Evolutionary conservation across 2,797 vertebrate species (phyloP), one percentile per base, ranked within the genome.

Genomic region (Oreochromis mossambicus): DNA sequence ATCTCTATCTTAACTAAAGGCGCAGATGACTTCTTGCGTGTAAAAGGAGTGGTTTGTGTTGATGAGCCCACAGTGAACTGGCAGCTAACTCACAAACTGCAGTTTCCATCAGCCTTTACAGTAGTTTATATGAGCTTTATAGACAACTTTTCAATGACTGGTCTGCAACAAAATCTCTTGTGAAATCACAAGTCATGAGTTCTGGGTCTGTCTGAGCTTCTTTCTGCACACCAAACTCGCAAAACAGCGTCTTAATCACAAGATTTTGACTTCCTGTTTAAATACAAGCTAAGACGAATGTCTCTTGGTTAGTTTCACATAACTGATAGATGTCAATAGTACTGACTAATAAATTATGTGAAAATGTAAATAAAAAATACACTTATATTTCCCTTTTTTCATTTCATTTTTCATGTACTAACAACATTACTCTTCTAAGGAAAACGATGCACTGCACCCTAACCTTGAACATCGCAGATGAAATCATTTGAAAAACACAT

Each of bases 171-270:
- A 70, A 5, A 70, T 26, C 41, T 46, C 21, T 43, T 26, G 13
- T 43, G 66, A 68, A 41, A 68, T 68, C 63, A 21, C 63, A 68
- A 9, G n/a, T 15, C 63, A 2, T 26, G 66, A 21, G 66, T 70
- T 17, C 41, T 68, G n/a, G 38, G n/a, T 24, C 38, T 68, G 36
- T 68, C 3, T 3, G 63, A 4, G 63, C n/a, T 24, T 68, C 19
- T 66, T 66, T 66, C 36, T 43, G 63, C 8, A 41, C 0, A 1
- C 21, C 15, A 26, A 21, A 26, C 36, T 68, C 5, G 0, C n/a
- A 41, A 68, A 41, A 46, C 43, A 48, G 46, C 3, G 14, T 17
- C 13, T 48, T 48, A 48, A 68, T 68, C 63, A 38, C 7, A 24
- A 15, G 36, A 41, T 6, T 43, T 68, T 68, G 13, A 43, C 38